Conservation (phyloP, 1,140 invertebrate species). For the Aphelinus atriplicis region DNA sequence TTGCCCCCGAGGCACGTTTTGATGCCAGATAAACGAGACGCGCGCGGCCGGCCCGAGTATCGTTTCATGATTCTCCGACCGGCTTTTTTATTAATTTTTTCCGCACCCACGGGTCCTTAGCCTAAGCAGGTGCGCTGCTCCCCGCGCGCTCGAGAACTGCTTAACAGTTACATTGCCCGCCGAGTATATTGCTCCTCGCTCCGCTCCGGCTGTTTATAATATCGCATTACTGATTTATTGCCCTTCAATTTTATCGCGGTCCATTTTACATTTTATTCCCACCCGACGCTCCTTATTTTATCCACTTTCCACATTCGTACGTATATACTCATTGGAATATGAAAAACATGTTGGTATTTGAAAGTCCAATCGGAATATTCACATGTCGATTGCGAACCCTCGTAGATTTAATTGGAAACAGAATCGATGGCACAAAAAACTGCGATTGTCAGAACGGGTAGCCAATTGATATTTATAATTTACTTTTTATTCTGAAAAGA, state of each 20-base stretch:
- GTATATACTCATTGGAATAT: too few species aligned
- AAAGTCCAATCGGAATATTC: too few species aligned
- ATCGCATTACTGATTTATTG: conserved; percentile 1
- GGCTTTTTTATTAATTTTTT: conserved; percentile 11
- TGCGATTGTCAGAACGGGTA: too few species aligned
- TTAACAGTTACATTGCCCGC: conserved; percentile 18
- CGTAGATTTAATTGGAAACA: too few species aligned
- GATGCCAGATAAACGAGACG: conserved; percentile 23
- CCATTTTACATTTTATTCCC: too few species aligned
- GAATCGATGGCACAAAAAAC: too few species aligned
- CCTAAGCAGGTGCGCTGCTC: conserved; percentile 16
- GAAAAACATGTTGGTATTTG: too few species aligned
- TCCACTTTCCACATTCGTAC: too few species aligned
- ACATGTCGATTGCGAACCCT: too few species aligned
- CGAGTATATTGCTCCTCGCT: conserved; percentile 1
- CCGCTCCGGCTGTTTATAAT: not conserved
- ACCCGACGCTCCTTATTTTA: too few species aligned
- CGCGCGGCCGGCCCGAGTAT: not conserved
- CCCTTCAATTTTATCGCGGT: not conserved
- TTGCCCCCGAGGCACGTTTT: not conserved
- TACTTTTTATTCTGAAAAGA: too few species aligned
- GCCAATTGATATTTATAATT: too few species aligned
- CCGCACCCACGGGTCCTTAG: not conserved
- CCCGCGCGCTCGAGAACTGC: not conserved
- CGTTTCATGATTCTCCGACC: not conserved